Conservation (phyloP, 2,888 invertebrate species). For the Phengaris arion region DNA sequence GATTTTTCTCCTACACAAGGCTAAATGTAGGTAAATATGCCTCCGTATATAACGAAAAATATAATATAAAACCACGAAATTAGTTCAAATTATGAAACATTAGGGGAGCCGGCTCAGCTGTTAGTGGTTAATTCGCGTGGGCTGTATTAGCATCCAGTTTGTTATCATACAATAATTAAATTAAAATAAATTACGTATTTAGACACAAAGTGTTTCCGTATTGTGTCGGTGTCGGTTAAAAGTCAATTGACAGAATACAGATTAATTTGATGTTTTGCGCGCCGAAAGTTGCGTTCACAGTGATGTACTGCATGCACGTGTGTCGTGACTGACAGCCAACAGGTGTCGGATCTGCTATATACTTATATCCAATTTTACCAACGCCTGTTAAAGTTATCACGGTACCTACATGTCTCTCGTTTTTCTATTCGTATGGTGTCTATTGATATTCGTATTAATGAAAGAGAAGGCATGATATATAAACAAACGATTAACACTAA, state of each 20-base stretch:
- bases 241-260: neutral
- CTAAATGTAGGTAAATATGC: neutral
- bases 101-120: neutral
- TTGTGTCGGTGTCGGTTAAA: neutral
- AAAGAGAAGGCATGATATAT: too few species aligned
- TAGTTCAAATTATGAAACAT: constrained; percentile 15
- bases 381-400: too few species aligned
- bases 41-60: neutral
- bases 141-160: constrained; percentile 13
- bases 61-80: constrained; percentile 24
- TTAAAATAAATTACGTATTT: neutral
- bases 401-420: too few species aligned
- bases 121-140: constrained; percentile 23
- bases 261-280: neutral
- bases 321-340: too few species aligned
- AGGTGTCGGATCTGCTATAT: too few species aligned
- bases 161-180: neutral
- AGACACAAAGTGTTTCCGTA: neutral
- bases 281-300: too few species aligned
- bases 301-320: too few species aligned
- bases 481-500: too few species aligned
- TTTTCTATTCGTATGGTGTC: too few species aligned
- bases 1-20: neutral
- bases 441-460: too few species aligned
- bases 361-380: too few species aligned